Evolutionary conservation across 2,797 vertebrate species (phyloP).

Genomic region (Distichodus sexfasciatus): DNA sequence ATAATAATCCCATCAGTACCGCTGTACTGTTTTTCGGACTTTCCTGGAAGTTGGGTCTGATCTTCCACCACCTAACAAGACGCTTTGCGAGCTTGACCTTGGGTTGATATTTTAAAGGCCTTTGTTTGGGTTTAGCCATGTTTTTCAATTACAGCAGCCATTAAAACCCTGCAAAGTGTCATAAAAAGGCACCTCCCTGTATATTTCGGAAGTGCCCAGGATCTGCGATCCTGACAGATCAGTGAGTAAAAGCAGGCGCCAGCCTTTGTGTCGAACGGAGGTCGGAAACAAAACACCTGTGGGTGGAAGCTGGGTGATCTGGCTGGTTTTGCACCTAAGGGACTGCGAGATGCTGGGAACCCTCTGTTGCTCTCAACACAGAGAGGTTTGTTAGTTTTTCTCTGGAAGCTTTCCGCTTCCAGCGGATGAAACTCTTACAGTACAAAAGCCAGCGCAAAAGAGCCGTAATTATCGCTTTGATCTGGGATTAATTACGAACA

Average conservation of each 20-base stretch:
- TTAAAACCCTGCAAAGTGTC: conserved; percentile 37
- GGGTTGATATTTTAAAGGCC: conserved; percentile 51
- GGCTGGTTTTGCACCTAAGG: conserved; percentile 18
- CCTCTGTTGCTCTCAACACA: conserved; percentile 33
- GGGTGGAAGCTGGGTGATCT: conserved; percentile 37
- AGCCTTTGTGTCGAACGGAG: conserved; percentile 22
- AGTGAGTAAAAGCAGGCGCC: conserved; percentile 29
- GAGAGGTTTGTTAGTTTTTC: conserved; percentile 36
- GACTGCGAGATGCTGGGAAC: conserved; percentile 40
- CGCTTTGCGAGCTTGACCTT: conserved; percentile 49
- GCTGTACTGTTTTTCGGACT: too few species aligned
- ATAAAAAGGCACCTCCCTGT: conserved; percentile 36
- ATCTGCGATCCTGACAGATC: conserved; percentile 35
- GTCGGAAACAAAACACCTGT: conserved; percentile 34
- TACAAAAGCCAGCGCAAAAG: conserved; percentile 73
- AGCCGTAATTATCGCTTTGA: conserved; percentile 80
- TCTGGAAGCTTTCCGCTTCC: conserved; percentile 36
- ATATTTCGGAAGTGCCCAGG: conserved; percentile 27
- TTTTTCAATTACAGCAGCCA: conserved; percentile 46
- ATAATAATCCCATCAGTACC: too few species aligned
- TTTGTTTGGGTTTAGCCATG: conserved; percentile 46
- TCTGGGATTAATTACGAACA: conserved; percentile 80
- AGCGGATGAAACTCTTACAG: conserved; percentile 69
- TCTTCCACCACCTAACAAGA: conserved; percentile 40
- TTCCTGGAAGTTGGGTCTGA: too few species aligned